Conservation (phyloP, 2,888 invertebrate species). For the Halictus quadricinctus region DNA sequence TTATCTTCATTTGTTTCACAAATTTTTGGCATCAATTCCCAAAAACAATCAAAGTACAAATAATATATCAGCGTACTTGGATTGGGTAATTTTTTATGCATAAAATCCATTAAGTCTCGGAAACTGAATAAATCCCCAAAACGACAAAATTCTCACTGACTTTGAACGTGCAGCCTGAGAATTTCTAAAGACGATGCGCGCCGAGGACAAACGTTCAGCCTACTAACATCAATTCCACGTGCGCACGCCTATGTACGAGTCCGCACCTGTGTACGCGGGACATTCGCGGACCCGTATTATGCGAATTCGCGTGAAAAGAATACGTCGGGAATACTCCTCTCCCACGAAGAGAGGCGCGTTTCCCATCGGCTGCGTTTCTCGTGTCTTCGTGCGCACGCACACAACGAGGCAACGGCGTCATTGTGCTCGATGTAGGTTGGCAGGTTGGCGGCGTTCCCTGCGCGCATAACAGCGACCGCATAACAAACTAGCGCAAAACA, state of each 20-base stretch:
- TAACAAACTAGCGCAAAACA: constrained; percentile 77
- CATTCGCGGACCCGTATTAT: background rate
- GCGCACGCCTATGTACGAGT: background rate
- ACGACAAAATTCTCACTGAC: background rate
- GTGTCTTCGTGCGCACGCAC: constrained; percentile 72
- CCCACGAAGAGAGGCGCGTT: background rate
- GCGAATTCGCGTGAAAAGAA: constrained; percentile 2
- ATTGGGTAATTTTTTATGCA: background rate
- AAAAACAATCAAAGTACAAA: too few relatives aligned
- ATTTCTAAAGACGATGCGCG: background rate
- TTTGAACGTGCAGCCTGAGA: background rate
- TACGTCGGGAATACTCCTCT: background rate
- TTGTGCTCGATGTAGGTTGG: constrained; percentile 78
- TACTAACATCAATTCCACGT: background rate
- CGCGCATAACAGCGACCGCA: constrained; percentile 65
- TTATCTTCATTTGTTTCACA: too few relatives aligned
- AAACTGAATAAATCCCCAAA: too few relatives aligned
- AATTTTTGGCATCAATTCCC: too few relatives aligned
- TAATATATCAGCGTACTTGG: too few relatives aligned
- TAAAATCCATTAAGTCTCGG: too few relatives aligned
- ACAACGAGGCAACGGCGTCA: constrained; percentile 63
- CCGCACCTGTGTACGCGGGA: background rate
- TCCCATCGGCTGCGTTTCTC: constrained; percentile 23
- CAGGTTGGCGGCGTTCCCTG: constrained; percentile 68
- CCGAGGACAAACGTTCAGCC: background rate